Percentiles rank a stretch among this genome's conserved stretches.
Evolutionary conservation across 2,888 invertebrate genomes (phyloP).

Genomic region (Temnothorax ravouxi): DNA sequence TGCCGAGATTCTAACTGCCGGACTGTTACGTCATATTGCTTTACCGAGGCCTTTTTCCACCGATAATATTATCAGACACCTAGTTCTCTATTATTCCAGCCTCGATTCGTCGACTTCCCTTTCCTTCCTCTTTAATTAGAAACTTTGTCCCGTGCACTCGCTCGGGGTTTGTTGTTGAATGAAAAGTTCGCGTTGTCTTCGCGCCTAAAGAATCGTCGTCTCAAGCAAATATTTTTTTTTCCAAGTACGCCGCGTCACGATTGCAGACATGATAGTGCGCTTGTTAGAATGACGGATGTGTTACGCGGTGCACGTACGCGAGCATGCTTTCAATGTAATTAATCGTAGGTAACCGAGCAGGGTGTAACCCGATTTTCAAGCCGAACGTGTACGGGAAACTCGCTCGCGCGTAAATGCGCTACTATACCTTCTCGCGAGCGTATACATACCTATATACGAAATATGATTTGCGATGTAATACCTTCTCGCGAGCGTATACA

Average conservation of each 20-base stretch:
- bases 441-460: neutral
- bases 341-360: slow-evolving; percentile 41
- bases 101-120: neutral
- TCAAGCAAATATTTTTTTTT: neutral
- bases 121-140: neutral
- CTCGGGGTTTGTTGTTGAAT: neutral
- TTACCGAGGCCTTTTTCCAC: neutral
- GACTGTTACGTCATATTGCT: slow-evolving; percentile 11
- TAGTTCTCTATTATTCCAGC: neutral
- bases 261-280: neutral
- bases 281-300: slow-evolving; percentile 35
- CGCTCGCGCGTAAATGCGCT: neutral
- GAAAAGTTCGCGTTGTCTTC: neutral
- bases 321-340: slow-evolving; percentile 37
- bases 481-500: neutral
- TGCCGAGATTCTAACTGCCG: neutral
- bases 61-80: neutral
- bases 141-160: neutral
- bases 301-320: slow-evolving; percentile 37
- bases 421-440: neutral
- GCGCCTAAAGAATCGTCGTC: neutral
- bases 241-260: neutral
- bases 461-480: slow-evolving; percentile 22
- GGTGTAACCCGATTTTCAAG: slow-evolving; percentile 46
- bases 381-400: neutral